phyloP scores from a whole-genome alignment of 2,888 invertebrate genomes.

The Agonopterix heracliana region DNA sequence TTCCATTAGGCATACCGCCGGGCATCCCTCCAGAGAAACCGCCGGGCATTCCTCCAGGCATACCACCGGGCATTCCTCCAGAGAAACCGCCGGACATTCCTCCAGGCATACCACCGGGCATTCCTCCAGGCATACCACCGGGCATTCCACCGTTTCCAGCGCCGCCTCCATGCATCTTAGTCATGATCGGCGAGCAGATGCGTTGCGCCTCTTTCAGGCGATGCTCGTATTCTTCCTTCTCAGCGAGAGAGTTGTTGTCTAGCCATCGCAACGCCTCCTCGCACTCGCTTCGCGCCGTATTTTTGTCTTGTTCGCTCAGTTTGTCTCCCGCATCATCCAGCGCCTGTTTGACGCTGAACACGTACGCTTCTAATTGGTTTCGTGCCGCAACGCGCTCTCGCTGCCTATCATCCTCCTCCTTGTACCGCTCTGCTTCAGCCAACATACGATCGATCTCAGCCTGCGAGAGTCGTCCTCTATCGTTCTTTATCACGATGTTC shows the following conservation, averaged over 20 bases:
- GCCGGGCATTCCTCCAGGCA: not conserved
- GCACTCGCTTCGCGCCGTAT: conserved; percentile 50
- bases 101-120: not conserved
- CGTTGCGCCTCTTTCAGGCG: conserved; percentile 71
- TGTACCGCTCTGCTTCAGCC: conserved; percentile 79
- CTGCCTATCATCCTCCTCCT: conserved; percentile 80
- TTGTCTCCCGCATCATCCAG: conserved; percentile 70
- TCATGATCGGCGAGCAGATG: conserved; percentile 67
- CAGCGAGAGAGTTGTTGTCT: conserved; percentile 76
- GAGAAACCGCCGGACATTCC: not conserved
- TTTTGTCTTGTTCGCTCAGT: conserved; percentile 76
- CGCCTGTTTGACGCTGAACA: conserved; percentile 79
- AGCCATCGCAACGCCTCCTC: conserved; percentile 79
- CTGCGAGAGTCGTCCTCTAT: conserved; percentile 83
- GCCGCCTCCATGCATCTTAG: conserved; percentile 64
- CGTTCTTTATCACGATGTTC: conserved; percentile 85
- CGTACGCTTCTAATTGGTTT: conserved; percentile 80
- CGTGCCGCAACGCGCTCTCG: conserved; percentile 78
- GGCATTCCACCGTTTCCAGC: conserved; percentile 37
- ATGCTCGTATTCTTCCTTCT: conserved; percentile 75
- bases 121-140: not conserved
- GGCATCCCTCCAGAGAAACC: too few relatives aligned
- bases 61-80: conserved; percentile 4
- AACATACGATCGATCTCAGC: conserved; percentile 85
- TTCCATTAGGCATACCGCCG: too few relatives aligned